These are phyloP conservation scores for Synergus japonicus DNA, from an alignment of 2,888 invertebrate genomes.

Conservation along the genomic window DNA sequence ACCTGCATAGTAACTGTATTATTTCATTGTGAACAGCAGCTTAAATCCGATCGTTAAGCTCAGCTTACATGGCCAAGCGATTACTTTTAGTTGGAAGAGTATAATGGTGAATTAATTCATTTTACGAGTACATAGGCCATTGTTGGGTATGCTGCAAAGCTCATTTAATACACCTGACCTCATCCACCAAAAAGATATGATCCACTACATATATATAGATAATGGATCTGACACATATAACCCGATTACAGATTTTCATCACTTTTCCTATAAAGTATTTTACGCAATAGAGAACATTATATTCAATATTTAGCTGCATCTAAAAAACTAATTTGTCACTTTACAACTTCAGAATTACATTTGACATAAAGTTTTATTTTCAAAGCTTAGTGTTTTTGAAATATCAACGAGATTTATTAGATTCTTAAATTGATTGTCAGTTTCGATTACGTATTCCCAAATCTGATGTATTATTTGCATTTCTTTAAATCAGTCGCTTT, in stretches of 20 bases:
- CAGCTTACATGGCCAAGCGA: slow-evolving; percentile 39
- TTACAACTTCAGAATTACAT: neutral
- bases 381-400: neutral
- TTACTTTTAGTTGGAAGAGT: slow-evolving; percentile 48
- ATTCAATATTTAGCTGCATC: neutral
- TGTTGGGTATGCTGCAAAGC: neutral
- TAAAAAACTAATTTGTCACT: neutral
- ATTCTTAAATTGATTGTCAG: slow-evolving; percentile 6
- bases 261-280: neutral
- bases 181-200: neutral
- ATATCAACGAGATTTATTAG: neutral
- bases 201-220: too few relatives aligned
- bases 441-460: neutral
- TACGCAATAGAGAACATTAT: neutral
- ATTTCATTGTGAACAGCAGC: neutral
- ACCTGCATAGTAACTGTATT: neutral
- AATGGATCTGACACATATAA: neutral
- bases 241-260: neutral
- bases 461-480: neutral
- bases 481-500: neutral
- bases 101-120: slow-evolving; percentile 50
- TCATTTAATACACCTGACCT: neutral
- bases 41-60: slow-evolving; percentile 43
- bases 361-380: neutral
- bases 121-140: slow-evolving; percentile 33